phyloP scores from a whole-genome alignment of 1,140 invertebrate species.

The Pinna nobilis region DNA sequence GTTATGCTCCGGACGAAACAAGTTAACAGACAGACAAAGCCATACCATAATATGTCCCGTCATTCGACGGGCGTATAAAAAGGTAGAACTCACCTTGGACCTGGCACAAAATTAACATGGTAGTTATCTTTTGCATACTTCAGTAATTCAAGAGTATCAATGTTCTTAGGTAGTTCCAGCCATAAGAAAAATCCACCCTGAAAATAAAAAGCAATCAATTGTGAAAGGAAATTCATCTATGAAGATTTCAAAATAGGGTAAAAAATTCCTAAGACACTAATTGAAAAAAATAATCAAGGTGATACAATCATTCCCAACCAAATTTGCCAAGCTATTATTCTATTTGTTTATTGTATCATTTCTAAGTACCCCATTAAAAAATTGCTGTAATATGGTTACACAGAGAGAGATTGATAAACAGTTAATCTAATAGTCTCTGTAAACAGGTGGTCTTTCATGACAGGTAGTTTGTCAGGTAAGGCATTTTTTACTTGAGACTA shows the following conservation, averaged over 20 bases:
- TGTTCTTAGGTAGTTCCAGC: slow-evolving; percentile 75
- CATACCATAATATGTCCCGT: too few relatives aligned
- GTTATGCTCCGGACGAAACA: too few relatives aligned
- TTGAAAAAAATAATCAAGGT: not conserved
- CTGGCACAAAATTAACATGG: slow-evolving; percentile 76
- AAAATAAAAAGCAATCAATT: not conserved
- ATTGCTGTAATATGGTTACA: too few relatives aligned
- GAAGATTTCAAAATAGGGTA: not conserved
- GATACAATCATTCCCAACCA: not conserved
- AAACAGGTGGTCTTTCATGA: too few relatives aligned
- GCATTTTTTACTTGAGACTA: too few relatives aligned
- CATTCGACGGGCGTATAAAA: too few relatives aligned
- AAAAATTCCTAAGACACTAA: not conserved
- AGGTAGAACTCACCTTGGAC: too few relatives aligned
- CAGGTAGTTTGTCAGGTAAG: too few relatives aligned
- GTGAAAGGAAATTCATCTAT: not conserved
- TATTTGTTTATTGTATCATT: not conserved
- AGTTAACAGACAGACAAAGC: not conserved
- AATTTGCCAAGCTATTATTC: not conserved
- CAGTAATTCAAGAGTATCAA: slow-evolving; percentile 69
- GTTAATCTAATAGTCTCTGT: too few relatives aligned
- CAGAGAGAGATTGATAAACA: too few relatives aligned
- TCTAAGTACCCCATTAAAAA: too few relatives aligned
- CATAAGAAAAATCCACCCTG: slow-evolving; percentile 80
- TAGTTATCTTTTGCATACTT: slow-evolving; percentile 71